Conservation (phyloP, 2,113 vertebrate genomes). For the Siphamia tubifer region DNA sequence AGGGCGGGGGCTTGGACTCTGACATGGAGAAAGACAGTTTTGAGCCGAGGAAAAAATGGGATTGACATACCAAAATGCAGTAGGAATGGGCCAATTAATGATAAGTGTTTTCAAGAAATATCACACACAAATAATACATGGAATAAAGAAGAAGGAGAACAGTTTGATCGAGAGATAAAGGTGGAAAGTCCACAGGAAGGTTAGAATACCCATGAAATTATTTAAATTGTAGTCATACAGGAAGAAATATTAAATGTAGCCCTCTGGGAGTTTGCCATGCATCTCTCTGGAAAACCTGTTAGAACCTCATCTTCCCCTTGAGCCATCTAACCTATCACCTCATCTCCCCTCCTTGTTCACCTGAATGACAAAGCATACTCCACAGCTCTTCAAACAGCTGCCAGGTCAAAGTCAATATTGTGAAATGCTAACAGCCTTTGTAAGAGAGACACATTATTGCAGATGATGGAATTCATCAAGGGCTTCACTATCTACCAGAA, state of each 20-base stretch:
- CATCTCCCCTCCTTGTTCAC: conserved; percentile 4
- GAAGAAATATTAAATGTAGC: neutral
- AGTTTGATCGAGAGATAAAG: no score
- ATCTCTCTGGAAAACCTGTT: conserved; percentile 23
- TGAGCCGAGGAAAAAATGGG: neutral
- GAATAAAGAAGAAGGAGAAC: no score
- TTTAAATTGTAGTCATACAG: no score
- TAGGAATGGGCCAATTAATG: neutral
- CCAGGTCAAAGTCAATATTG: conserved; percentile 36
- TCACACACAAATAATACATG: no score
- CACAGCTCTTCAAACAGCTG: conserved; percentile 49
- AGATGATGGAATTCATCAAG: neutral
- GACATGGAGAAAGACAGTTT: neutral
- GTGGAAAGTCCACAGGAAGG: no score
- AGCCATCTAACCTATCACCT: neutral
- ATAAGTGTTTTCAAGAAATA: no score
- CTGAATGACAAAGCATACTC: neutral
- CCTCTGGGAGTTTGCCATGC: conserved; percentile 36
- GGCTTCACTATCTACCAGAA: neutral
- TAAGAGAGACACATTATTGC: neutral
- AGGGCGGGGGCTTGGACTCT: neutral
- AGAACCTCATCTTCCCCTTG: neutral
- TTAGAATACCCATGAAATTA: no score
- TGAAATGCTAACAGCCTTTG: conserved; percentile 37
- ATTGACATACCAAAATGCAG: neutral